Base-by-base conservation (phyloP, 2,888 invertebrate genomes). In the Pheosia gnoma region DNA sequence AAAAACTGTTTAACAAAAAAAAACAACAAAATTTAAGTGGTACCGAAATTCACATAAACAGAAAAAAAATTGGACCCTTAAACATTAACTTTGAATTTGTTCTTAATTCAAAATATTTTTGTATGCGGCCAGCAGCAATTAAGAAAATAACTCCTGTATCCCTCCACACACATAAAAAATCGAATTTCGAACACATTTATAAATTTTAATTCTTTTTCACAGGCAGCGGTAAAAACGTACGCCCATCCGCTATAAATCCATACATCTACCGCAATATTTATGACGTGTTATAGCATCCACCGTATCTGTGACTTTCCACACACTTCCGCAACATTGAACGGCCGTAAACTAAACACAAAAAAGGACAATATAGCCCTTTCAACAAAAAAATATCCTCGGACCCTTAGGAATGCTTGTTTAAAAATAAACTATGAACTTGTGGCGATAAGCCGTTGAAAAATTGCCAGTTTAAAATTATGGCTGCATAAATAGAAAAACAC, bases 251-350 rank as follows among this genome's bases (percentile, higher is more conserved):
- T 45, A 71, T 70, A 85, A 87, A 86, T 84, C 81, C 84, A 77
- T 75, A 74, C 70, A 80, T 75, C 74, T 76, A 79, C 65, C 74
- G 74, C 80, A 81, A 83, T 90, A 91, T 91, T 91, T 91, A 91
- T 86, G 87, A 81, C 74, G 81, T 84, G 85, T 81, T 81, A 84
- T 81, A 81, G 74, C 75, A 66, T 70, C 66, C 78, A 74, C 81
- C 87, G 75, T 91, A 91, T 91, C 91, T 85, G 79, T 77, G 79
- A 74, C 78, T 80, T 84, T 82, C 83, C 91, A 91, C 87, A 80
- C 89, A 84, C 84, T 91, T 91, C 89, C 91, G 78, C 84, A 82
- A 89, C 91, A 91, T 91, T 90, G 87, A 86, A 80, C 87, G 75
- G 79, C 80, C 80, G 78, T 85, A 83, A 87, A 86, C 82, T 82